These are phyloP conservation scores for Chionis minor DNA, from an alignment of 2,113 vertebrate species.

Conservation along the genomic window DNA sequence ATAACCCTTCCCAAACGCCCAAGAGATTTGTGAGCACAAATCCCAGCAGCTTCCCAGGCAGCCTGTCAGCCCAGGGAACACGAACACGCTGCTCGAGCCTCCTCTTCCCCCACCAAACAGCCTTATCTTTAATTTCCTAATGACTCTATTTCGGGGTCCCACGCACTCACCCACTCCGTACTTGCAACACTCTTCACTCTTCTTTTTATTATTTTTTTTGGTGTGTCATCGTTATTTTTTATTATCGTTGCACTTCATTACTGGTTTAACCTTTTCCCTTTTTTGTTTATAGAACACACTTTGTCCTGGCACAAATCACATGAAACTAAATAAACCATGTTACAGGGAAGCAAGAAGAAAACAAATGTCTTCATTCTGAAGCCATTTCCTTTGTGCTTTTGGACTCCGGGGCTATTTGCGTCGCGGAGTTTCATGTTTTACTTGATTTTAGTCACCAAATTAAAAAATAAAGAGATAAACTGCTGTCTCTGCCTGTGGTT, in stretches of 20 bases:
- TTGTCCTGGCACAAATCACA: conserved; percentile 33
- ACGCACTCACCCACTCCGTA: background rate
- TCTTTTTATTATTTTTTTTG: background rate
- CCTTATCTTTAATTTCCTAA: background rate
- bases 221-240: background rate
- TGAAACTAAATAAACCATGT: conserved; percentile 24
- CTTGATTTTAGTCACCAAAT: background rate
- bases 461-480: background rate
- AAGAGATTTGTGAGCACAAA: background rate
- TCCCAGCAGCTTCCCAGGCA: background rate
- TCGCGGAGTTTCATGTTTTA: background rate
- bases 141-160: background rate
- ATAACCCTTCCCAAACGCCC: rapidly evolving
- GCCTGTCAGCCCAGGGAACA: background rate
- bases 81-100: background rate
- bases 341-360: conserved; percentile 29
- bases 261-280: background rate
- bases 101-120: background rate
- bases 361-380: conserved; percentile 32
- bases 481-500: background rate
- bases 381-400: conserved; percentile 30
- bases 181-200: background rate
- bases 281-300: conserved; percentile 1
- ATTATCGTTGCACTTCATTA: background rate
- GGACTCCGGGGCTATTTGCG: background rate